A percentile compares a stretch with the other conserved stretches of the same genome.
phyloP scores from a whole-genome alignment of 2,888 invertebrate species.

The Lithosia quadra region DNA sequence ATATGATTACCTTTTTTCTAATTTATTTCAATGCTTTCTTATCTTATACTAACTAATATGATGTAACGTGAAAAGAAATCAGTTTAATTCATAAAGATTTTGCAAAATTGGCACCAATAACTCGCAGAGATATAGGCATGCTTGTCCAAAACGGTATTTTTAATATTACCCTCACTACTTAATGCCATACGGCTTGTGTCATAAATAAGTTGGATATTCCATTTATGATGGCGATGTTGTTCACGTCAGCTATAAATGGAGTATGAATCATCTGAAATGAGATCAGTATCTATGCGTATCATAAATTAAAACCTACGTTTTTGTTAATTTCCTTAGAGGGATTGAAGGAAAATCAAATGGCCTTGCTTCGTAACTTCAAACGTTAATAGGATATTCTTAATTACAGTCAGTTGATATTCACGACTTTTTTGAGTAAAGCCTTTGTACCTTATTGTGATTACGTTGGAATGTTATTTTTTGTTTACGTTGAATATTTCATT shows the following conservation, averaged over 20 bases:
- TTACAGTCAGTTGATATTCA: not conserved
- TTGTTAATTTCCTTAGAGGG: constrained; percentile 34
- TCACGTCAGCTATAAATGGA: constrained; percentile 59
- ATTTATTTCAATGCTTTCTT: not conserved
- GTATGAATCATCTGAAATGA: constrained; percentile 73
- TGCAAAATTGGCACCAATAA: constrained; percentile 44
- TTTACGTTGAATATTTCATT: not conserved
- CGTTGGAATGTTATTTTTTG: no score
- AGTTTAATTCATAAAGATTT: no score
- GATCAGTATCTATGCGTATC: constrained; percentile 62
- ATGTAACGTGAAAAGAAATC: no score
- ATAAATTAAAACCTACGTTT: constrained; percentile 44
- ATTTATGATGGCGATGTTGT: constrained; percentile 52
- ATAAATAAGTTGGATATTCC: constrained; percentile 52
- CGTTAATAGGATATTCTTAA: not conserved
- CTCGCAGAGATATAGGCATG: constrained; percentile 34
- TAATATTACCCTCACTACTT: constrained; percentile 23
- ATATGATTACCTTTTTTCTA: no score
- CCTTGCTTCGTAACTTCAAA: constrained; percentile 1
- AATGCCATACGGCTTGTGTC: constrained; percentile 43
- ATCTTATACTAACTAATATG: not conserved
- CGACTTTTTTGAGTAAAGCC: not conserved
- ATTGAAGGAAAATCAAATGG: constrained; percentile 8
- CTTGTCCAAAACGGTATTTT: constrained; percentile 29
- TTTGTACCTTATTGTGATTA: not conserved